Evolutionary conservation across 2,113 vertebrate genomes (phyloP).

Genomic region (Gopherus flavomarginatus): DNA sequence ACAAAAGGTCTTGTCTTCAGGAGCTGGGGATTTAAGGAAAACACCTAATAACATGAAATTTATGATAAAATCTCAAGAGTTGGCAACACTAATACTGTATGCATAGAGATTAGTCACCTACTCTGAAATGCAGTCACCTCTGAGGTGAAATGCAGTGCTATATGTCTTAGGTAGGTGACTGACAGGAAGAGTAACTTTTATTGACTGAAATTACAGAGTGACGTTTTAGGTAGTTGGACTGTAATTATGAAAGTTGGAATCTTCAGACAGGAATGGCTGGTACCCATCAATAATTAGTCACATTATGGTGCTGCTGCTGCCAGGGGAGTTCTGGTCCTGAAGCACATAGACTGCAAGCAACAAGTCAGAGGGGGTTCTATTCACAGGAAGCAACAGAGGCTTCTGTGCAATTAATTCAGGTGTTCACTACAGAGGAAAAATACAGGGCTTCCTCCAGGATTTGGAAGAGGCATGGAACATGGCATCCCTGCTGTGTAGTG

Average conservation of each 20-base stretch:
- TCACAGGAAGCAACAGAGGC: neutral
- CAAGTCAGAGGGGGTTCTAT: neutral
- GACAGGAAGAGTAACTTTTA: neutral
- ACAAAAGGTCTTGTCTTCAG: neutral
- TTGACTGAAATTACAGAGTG: neutral
- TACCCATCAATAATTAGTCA: neutral
- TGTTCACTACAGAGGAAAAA: neutral
- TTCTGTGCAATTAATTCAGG: neutral
- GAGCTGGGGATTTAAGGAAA: neutral
- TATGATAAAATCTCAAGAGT: neutral
- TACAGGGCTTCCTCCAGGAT: neutral
- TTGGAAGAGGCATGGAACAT: neutral
- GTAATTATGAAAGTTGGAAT: neutral
- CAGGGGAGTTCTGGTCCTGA: neutral
- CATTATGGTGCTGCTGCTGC: neutral
- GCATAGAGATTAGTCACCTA: neutral
- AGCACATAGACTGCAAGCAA: neutral
- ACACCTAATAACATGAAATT: neutral
- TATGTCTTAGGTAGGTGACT: neutral
- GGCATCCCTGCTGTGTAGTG: neutral
- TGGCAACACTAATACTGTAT: neutral
- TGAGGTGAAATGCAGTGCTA: neutral
- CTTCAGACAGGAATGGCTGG: constrained; percentile 11
- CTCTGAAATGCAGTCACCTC: neutral
- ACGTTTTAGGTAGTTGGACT: neutral